Base-by-base conservation (phyloP, 2,797 vertebrate species). In the Botia kubotai region DNA sequence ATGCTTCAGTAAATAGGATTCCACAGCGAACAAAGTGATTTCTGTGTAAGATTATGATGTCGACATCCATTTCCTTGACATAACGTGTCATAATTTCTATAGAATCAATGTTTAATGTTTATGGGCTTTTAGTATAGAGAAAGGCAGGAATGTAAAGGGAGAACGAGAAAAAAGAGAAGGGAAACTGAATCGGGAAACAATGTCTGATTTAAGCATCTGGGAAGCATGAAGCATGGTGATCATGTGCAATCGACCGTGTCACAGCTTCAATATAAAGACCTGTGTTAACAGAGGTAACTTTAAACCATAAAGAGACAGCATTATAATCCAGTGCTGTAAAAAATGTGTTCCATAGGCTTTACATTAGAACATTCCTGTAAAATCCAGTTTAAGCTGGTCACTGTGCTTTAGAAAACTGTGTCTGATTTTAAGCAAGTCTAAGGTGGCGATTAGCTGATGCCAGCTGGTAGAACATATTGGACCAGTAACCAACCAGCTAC, bases 1-100 rank as follows among this genome's bases (percentile, higher is more conserved):
- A 78, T 36, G 57, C 72, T 19, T 39, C 39, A 72, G 67, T 55
- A 48, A 75, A 29, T 21, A n/a, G 33, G 19, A 50, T 77, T 65
- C 48, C 39, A 43, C 10, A 21, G 12, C 39, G 55, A 74, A 29
- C 78, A 73, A 71, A 72, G 63, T 72, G 21, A 79, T 65, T 79
- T 60, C 43, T 65, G 53, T 65, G 2, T 17, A 0, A 66, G 14
- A 71, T 23, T 48, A 50, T 69, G 52, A 58, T 26, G 53, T 17
- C 19, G 11, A 55, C 50, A 58, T 26, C 50, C 21, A 43, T 36
- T 55, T 55, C 29, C 33, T 55, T 77, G 33, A 36, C 14, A 29
- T 65, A 78, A 58, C 7, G 36, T 70, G 36, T 58, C 19, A n/a
- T n/a, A 26, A 26, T 26, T 78, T 48, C 52, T 17, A 77, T 68